Base-by-base conservation (phyloP, 2,797 vertebrate species). In the Xerus rutilus region DNA sequence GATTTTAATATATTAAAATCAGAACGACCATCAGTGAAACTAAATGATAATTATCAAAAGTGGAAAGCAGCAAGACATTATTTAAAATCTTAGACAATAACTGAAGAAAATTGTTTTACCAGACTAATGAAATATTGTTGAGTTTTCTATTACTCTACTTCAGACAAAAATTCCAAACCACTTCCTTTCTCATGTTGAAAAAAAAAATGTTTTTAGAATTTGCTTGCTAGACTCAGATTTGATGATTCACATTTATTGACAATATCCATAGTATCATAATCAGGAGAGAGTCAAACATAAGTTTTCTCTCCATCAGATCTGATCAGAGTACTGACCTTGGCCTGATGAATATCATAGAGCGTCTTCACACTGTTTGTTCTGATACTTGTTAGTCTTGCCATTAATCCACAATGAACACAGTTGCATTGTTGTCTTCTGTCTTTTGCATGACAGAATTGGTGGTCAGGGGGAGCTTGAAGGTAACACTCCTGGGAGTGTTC, bases 1-100 rank as follows among this genome's bases (percentile, higher is more conserved):
- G 28, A 97, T 69, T 82, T 93, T 59, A 95, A 77, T 77, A 82
- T 83, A 39, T 78, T 59, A 72, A 69, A 95, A 57, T 2, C 23
- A 59, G 43, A 49, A 49, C 90, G 21, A 67, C 32, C 23, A 35
- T 43, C 7, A 77, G 15, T n/a, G 94, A 88, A 94, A 57, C 43
- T 45, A 2, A 82, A 13, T n/a, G 20, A 74, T 30, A 28, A 8
- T 57, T 93, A 93, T 11, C 21, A 79, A 85, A 76, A 77, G 69
- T 0, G 2, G 0, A 14, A 74, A 87, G 32, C 39, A 14, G 30
- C 7, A 11, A n/a, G 8, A 54, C 0, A 18, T 1, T 43, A 69
- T 20, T 62, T 94, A 32, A 59, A 47, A 87, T 90, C 39, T 35
- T 73, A 69, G 13, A 39, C 7, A 54, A 81, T 17, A 49, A 49